Base-by-base conservation (phyloP, 2,797 vertebrate species). In the Botia almorhae region DNA sequence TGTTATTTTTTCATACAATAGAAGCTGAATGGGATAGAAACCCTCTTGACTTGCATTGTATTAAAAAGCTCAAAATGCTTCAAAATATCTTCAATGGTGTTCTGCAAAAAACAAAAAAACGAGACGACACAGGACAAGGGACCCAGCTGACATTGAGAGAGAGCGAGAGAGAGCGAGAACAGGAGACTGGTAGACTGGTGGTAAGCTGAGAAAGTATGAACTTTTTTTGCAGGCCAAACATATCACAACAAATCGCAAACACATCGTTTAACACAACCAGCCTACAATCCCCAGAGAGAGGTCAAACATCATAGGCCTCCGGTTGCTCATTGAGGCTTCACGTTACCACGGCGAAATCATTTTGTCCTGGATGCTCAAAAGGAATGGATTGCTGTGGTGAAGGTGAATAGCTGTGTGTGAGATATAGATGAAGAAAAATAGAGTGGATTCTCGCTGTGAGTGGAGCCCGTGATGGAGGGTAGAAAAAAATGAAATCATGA, bases 201-300 rank as follows among this genome's bases (percentile, higher is more conserved):
- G 58, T 26, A 61, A 50, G 33, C 7, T 39, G 51, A 74, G 21
- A 12, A 69, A 61, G 43, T 63, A 33, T 75, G 60, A 76, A 68
- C 67, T 74, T 39, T 71, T 80, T 56, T 76, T 43, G 67, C 58
- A 76, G 26, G 23, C 77, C 48, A 56, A 70, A 68, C 39, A 82
- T 26, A 7, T 50, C 64, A 26, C 23, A 26, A 26, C 23, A 26
- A 26, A 26, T 26, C 58, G 65, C 48, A 80, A 64, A 77, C 80
- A 65, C n/a, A 80, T 46, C 36, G 53, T 67, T 71, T 80, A 76
- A 65, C 65, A 70, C 56, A 55, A 48, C 48, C 29, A 79, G 71
- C 36, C 70, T 79, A 13, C 72, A 79, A 75, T 79, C 65, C 68
- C 60, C 77, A 72, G 50, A 80, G 82, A 23, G 77, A 67, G 77